phyloP scores from a whole-genome alignment of 2,888 invertebrate genomes.

The Nymphalis c-album region DNA sequence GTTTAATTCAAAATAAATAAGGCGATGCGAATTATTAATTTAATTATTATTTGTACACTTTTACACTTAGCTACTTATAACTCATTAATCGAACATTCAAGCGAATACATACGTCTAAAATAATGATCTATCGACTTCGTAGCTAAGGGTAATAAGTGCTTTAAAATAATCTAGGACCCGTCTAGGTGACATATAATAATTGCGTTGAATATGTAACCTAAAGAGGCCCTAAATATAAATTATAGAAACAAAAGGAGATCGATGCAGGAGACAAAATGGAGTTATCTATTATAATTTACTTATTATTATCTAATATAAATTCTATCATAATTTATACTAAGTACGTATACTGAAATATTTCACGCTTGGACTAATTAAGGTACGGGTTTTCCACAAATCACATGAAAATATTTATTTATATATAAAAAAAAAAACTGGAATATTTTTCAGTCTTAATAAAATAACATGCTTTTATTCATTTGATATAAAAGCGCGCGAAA shows the following conservation, averaged over 20 bases:
- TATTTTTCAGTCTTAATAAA: constrained; percentile 79
- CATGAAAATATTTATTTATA: constrained; percentile 53
- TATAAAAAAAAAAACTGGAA: constrained; percentile 75
- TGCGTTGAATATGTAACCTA: constrained; percentile 49
- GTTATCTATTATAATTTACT: constrained; percentile 75
- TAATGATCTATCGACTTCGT: neutral
- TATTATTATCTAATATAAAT: constrained; percentile 80
- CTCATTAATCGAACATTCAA: neutral
- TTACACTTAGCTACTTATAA: constrained; percentile 7
- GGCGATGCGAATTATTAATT: constrained; percentile 1
- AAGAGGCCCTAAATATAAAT: constrained; percentile 60
- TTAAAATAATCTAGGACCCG: constrained; percentile 47
- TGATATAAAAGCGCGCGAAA: constrained; percentile 53
- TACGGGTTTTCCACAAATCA: constrained; percentile 62
- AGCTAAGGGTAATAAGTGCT: constrained; percentile 15
- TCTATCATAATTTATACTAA: constrained; percentile 80
- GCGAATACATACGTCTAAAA: neutral
- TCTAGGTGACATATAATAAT: constrained; percentile 50
- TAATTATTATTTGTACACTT: neutral
- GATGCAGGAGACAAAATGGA: constrained; percentile 72
- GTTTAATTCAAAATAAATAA: constrained; percentile 15
- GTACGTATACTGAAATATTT: constrained; percentile 82
- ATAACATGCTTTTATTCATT: constrained; percentile 60
- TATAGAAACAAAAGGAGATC: constrained; percentile 33
- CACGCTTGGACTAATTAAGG: constrained; percentile 73